Evolutionary conservation across 2,797 vertebrate species (phyloP).

Genomic region (Acestrorhynchus altus): DNA sequence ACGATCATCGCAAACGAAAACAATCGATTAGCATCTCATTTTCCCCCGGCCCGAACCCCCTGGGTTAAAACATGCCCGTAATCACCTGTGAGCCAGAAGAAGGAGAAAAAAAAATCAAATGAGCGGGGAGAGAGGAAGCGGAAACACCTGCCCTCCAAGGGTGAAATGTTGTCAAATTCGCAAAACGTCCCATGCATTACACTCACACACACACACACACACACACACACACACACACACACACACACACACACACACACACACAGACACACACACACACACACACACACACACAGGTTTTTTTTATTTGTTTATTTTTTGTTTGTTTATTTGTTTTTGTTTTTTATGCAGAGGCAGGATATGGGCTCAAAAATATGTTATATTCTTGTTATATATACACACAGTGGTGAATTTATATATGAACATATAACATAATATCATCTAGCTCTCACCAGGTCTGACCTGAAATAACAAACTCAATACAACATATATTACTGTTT

Average conservation of each 20-base stretch:
- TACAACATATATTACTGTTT: too few species aligned
- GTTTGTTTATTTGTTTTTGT: too few species aligned
- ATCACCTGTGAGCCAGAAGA: constrained; percentile 68
- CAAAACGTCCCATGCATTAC: constrained; percentile 47
- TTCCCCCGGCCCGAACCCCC: constrained; percentile 64
- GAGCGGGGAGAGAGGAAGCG: constrained; percentile 57
- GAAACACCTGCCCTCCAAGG: constrained; percentile 53
- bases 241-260: too few species aligned
- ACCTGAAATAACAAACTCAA: too few species aligned
- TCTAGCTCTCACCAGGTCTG: too few species aligned
- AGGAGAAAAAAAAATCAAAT: constrained; percentile 60
- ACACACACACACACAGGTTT: neutral
- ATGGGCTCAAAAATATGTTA: neutral
- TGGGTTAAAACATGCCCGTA: constrained; percentile 67
- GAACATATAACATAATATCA: too few species aligned
- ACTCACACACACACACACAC: neutral
- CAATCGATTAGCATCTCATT: constrained; percentile 71
- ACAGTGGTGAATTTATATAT: neutral
- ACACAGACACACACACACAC: too few species aligned
- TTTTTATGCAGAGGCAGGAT: neutral
- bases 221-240: too few species aligned
- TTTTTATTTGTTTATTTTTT: too few species aligned
- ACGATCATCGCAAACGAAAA: constrained; percentile 71
- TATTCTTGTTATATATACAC: neutral
- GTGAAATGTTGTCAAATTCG: constrained; percentile 71